Evolutionary conservation across 2,113 vertebrate species (phyloP), one percentile per base, ranked within the genome.

Genomic region (Sialia sialis): DNA sequence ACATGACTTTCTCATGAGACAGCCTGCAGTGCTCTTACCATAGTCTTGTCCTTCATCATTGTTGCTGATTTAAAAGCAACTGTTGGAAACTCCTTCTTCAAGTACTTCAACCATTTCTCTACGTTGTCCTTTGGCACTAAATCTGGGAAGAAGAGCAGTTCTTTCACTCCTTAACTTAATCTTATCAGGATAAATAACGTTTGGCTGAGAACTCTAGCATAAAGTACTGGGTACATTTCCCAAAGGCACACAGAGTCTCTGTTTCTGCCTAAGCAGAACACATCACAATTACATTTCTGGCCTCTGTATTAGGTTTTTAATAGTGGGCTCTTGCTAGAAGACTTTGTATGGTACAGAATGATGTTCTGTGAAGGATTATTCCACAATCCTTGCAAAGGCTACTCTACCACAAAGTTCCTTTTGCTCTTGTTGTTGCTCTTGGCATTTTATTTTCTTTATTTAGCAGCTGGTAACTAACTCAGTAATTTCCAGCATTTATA

Each of bases 11-110:
- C 29, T 48, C 7, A 51, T 17, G 32, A 55, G 9, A 38, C 21
- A 90, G 20, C 46, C 41, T 44, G 39, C 39, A 48, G 18, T 54
- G 84, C 78, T 95, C 97, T 97, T 95, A 96, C 98, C 98, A 97
- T 93, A 22, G 96, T 98, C 97, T 83, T 99, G 91, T 98, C 97
- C 86, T 95, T 98, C 43, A 96, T 78, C 69, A 97, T 94, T 7
- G 97, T 97, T 29, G 99, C 98, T 4, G 99, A 98, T 97, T 98
- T 99, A 95, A 99, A 99, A 20, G 97, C 98, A 74, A 99, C 92
- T 1, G 98, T 98, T 58, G 99, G 99, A 96, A 99, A 97, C 87
- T 99, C 99, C 38, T 97, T 96, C 66, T 98, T 98, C 93, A 99
- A 98, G 96, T 96, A 98, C 77, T 89, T 78, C 17, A 99, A 90